Evolutionary conservation across 1,140 invertebrate species (phyloP), one percentile per base, ranked within the genome.

Genomic region (Nebria ingens): DNA sequence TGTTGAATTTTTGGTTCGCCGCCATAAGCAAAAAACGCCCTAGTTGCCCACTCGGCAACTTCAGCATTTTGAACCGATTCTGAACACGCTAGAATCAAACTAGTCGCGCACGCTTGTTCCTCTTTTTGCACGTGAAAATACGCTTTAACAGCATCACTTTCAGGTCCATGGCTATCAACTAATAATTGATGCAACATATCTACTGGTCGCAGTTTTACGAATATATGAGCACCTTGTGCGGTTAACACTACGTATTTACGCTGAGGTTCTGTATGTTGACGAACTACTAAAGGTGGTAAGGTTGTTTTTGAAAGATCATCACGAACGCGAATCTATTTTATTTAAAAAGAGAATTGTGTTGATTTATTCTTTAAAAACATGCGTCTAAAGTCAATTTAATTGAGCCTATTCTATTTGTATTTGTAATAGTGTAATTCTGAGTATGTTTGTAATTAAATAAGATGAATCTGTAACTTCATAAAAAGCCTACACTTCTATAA

Each of bases 11-110:
- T 68, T 3, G 77, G 79, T 63, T 94, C 91, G 11, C 87, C 87
- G 23, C 94, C 93, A 70, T 93, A 95, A 55, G 93, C 71, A 65
- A 97, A 93, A 68, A 97, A 95, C 0, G 93, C 93, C 65, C 90
- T 81, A 1, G 87, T 87, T 2, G 94, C 93, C 84, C 89, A 90
- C 63, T 96, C 87, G 38, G 83, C 79, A 0, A 91, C 75, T 63
- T 90, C 83, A 21, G 80, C 78, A 56, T 86, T 85, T 58, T 77
- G 80, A 54, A 77, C 72, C 61, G 71, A 79, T 62, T 81, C 82
- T 59, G 82, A 77, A 40, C 90, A 94, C 0, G 92, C 91, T 49
- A 97, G 68, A 59, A 93, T 85, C 2, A 97, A 73, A 55, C 86
- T 86, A 3, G 89, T 91, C 0, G 91, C 89, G 73, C 92, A 95